These are phyloP conservation scores for Subanguina moxae DNA, from an alignment of 1,140 invertebrate species.

Conservation along the genomic window DNA sequence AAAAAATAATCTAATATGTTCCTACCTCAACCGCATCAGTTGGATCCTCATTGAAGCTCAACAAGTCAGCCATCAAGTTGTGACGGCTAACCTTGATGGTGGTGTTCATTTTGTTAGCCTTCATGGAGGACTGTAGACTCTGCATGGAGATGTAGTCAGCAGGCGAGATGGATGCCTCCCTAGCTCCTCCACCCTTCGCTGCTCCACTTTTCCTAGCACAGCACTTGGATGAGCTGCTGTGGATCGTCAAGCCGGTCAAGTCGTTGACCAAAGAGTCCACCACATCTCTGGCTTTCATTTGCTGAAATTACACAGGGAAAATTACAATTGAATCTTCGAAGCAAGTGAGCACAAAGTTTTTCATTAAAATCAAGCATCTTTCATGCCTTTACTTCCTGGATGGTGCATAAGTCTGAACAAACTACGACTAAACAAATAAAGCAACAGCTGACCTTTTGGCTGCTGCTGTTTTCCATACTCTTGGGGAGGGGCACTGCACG, in stretches of 20 bases:
- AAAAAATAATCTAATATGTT: not conserved
- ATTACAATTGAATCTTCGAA: too few species aligned
- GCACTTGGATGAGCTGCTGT: not conserved
- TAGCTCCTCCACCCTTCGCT: not conserved
- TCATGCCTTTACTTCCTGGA: not conserved
- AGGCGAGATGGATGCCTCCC: constrained; percentile 36
- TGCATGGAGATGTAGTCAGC: constrained; percentile 56
- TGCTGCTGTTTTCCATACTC: not conserved
- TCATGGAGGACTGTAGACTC: constrained; percentile 53
- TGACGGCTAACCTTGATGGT: constrained; percentile 50
- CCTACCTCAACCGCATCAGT: not conserved
- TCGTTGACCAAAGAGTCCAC: constrained; percentile 13
- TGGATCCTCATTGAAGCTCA: constrained; percentile 29
- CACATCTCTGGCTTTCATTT: too few species aligned
- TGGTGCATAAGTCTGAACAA: not conserved
- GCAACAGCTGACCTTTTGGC: not conserved
- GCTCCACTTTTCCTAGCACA: not conserved
- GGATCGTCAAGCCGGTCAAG: not conserved
- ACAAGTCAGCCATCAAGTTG: constrained; percentile 50
- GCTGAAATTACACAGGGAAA: too few species aligned
- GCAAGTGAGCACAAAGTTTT: too few species aligned
- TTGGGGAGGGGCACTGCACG: constrained; percentile 16
- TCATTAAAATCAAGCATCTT: too few species aligned
- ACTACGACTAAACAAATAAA: not conserved
- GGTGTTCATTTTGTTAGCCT: constrained; percentile 58